A percentile compares a stretch with the other conserved stretches of the same genome.
These are phyloP conservation scores for Scaptomyza hsui DNA, from an alignment of 1,140 invertebrate genomes.

Conservation along the genomic window DNA sequence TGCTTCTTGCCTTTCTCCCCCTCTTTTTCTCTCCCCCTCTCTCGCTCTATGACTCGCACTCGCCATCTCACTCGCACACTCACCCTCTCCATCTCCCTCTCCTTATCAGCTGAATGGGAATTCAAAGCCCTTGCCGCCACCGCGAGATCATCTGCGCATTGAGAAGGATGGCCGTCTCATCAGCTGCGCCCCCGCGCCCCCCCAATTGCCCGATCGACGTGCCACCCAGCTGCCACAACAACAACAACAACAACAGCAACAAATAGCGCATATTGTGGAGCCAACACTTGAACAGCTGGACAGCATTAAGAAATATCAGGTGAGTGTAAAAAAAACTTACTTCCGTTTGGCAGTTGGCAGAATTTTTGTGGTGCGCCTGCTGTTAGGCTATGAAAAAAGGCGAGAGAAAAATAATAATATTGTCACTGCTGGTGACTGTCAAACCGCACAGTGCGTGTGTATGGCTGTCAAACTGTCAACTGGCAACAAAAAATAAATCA, in stretches of 20 bases:
- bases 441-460: not conserved
- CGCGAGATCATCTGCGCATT: constrained; percentile 88
- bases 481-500: not conserved
- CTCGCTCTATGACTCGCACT: not conserved
- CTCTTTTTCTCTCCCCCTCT: not conserved
- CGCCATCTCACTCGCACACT: not conserved
- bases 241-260: constrained; percentile 72
- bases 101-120: constrained; percentile 80
- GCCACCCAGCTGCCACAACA: constrained; percentile 57
- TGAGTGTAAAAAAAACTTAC: constrained; percentile 83
- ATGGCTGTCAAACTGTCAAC: not conserved
- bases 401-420: not conserved
- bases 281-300: constrained; percentile 93
- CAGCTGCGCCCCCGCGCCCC: constrained; percentile 88
- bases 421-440: not conserved
- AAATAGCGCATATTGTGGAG: constrained; percentile 85
- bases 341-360: not conserved
- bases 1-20: not conserved
- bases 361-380: constrained; percentile 11
- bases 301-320: constrained; percentile 95
- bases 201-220: constrained; percentile 88
- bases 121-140: constrained; percentile 89
- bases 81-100: not conserved
- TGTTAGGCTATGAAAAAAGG: constrained; percentile 44
- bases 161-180: constrained; percentile 87